Conservation (phyloP, 1,140 invertebrate species). For the Drosophila bocki region DNA sequence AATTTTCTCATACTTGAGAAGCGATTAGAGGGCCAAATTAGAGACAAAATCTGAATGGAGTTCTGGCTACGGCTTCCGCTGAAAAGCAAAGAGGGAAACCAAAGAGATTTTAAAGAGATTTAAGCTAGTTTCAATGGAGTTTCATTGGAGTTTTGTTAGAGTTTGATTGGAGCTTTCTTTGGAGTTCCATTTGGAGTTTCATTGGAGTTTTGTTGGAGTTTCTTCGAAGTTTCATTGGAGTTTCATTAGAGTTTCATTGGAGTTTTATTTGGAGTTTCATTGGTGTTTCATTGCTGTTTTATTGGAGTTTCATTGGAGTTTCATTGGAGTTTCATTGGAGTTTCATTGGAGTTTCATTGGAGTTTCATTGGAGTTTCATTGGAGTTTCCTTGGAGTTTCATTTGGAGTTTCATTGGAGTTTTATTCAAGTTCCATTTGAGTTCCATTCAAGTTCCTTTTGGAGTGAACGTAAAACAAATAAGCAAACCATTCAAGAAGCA, state of each 20-base stretch:
- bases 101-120: not conserved
- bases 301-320: not conserved
- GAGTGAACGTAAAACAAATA: conserved; percentile 45
- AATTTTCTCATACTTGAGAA: conserved; percentile 41
- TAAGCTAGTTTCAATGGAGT: not conserved
- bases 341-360: not conserved
- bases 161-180: too few species aligned
- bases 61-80: conserved; percentile 23
- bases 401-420: not conserved
- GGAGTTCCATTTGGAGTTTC: not conserved
- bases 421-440: not conserved
- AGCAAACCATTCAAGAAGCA: not conserved
- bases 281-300: too few species aligned
- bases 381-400: not conserved
- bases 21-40: conserved; percentile 35
- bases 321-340: not conserved
- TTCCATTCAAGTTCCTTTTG: not conserved
- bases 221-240: too few species aligned
- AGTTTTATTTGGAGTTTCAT: not conserved
- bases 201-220: not conserved
- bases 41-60: not conserved
- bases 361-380: not conserved
- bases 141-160: not conserved
- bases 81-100: not conserved
- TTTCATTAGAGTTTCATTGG: not conserved